Evolutionary conservation across 2,113 vertebrate species (phyloP).

Genomic region (Lophotis ruficrista): DNA sequence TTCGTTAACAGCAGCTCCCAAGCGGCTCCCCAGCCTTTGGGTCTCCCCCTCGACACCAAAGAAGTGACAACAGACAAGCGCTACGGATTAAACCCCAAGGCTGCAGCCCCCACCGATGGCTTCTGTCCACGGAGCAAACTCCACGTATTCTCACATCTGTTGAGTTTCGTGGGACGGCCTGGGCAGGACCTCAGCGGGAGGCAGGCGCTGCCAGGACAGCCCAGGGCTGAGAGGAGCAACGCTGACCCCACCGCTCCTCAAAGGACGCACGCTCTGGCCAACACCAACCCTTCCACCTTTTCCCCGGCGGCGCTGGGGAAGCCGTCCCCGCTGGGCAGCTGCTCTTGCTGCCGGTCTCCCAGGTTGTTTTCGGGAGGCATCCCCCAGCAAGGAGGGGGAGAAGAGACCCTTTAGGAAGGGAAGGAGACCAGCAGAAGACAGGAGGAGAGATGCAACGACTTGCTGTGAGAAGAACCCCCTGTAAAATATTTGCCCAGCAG

Average conservation of each 20-base stretch:
- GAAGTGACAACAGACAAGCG: not conserved
- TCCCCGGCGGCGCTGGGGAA: not conserved
- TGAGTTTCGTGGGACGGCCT: accelerated
- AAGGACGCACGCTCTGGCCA: not conserved
- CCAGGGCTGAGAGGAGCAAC: too few species aligned
- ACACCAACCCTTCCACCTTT: not conserved
- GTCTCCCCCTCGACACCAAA: too few species aligned
- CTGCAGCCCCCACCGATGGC: not conserved
- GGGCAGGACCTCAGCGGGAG: not conserved
- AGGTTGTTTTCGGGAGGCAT: not conserved
- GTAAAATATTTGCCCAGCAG: not conserved
- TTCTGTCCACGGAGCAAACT: not conserved
- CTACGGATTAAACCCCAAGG: not conserved
- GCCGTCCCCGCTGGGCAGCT: not conserved
- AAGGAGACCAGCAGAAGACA: not conserved
- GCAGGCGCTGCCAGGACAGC: not conserved
- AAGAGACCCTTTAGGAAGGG: not conserved
- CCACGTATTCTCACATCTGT: too few species aligned
- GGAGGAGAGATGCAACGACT: not conserved
- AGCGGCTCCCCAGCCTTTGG: not conserved
- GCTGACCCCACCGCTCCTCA: not conserved
- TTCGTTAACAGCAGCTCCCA: not conserved
- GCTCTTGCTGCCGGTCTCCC: not conserved
- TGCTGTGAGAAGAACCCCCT: not conserved
- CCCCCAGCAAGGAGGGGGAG: not conserved